Evolutionary conservation across 2,888 invertebrate species (phyloP).

Genomic region (Rhagium mordax): DNA sequence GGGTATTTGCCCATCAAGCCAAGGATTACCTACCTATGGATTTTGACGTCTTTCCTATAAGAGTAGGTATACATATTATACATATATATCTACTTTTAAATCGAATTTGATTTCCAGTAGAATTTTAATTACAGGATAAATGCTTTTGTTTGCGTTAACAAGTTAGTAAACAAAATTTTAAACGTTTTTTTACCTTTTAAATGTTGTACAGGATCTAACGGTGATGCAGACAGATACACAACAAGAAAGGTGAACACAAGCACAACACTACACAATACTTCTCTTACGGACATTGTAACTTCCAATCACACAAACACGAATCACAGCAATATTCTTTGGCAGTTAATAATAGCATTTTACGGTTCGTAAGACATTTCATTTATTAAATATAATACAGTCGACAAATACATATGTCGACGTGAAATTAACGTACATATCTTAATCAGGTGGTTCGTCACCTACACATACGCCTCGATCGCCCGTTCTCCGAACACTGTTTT

Average conservation of each 20-base stretch:
- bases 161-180: not conserved
- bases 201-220: slow-evolving; percentile 61
- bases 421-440: slow-evolving; percentile 48
- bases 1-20: too few relatives aligned
- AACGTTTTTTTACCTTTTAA: slow-evolving; percentile 54
- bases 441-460: slow-evolving; percentile 40
- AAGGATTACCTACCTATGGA: too few relatives aligned
- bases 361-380: slow-evolving; percentile 39
- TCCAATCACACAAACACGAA: slow-evolving; percentile 52
- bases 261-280: slow-evolving; percentile 59
- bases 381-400: slow-evolving; percentile 28
- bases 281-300: slow-evolving; percentile 60
- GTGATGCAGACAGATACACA: slow-evolving; percentile 59
- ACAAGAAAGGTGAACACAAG: slow-evolving; percentile 58
- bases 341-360: slow-evolving; percentile 54
- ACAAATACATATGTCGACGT: slow-evolving; percentile 35
- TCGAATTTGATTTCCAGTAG: not conserved
- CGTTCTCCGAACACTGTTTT: slow-evolving; percentile 50
- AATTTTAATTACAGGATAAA: not conserved
- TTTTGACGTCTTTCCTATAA: too few relatives aligned
- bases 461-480: slow-evolving; percentile 35
- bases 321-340: slow-evolving; percentile 56
- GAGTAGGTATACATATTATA: too few relatives aligned
- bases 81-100: too few relatives aligned
- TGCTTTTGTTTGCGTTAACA: not conserved